Evolutionary conservation across 2,888 invertebrate species (phyloP).

Genomic region (Timema podura): DNA sequence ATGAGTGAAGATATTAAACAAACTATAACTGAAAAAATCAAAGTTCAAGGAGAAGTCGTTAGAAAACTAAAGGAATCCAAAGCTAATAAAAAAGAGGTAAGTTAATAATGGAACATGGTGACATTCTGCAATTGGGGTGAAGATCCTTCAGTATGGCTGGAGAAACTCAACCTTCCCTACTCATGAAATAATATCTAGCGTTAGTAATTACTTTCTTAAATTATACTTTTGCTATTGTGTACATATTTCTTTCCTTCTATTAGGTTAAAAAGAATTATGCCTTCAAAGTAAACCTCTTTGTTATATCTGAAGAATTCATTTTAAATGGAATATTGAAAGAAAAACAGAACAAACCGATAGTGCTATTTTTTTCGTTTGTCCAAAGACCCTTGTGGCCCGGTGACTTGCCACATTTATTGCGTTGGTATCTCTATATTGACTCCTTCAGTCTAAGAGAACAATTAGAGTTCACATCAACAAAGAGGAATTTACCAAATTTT

Average conservation of each 20-base stretch:
- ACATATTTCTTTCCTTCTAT: conserved; percentile 21
- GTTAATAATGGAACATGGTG: conserved; percentile 30
- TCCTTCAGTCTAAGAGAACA: conserved; percentile 55
- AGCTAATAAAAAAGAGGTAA: conserved; percentile 71
- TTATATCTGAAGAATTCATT: too few species aligned
- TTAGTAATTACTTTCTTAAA: neutral
- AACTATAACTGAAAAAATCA: conserved; percentile 56
- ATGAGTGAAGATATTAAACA: conserved; percentile 37
- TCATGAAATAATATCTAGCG: too few species aligned
- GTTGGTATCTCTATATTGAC: conserved; percentile 60
- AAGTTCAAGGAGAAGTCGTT: conserved; percentile 74
- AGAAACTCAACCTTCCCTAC: too few species aligned
- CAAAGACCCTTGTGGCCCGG: conserved; percentile 9
- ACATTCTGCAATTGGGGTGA: neutral
- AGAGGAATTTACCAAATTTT: conserved; percentile 1
- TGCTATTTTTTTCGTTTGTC: neutral
- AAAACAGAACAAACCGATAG: too few species aligned
- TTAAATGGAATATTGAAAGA: too few species aligned
- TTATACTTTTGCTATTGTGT: neutral
- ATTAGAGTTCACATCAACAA: conserved; percentile 43
- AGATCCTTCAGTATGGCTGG: too few species aligned
- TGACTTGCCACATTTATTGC: conserved; percentile 44
- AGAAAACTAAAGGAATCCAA: conserved; percentile 76
- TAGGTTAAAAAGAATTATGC: conserved; percentile 18
- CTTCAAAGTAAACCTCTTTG: too few species aligned